phyloP scores from a whole-genome alignment of 2,797 vertebrate genomes.

The Sylvia borin region DNA sequence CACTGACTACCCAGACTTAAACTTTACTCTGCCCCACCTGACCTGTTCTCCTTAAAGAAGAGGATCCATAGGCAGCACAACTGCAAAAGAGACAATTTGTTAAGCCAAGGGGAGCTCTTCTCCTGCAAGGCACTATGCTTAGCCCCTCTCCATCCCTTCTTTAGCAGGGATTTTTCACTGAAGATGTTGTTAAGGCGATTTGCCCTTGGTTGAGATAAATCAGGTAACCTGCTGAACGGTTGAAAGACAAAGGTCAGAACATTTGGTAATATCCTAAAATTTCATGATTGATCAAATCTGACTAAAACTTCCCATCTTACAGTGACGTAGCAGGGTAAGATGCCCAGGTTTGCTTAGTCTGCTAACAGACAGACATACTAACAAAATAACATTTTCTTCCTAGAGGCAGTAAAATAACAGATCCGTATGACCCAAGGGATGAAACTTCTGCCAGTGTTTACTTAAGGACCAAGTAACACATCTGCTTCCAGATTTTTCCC shows the following conservation, averaged over 20 bases:
- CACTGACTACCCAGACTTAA: background rate
- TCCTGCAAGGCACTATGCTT: background rate
- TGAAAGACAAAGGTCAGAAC: background rate
- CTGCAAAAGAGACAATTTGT: background rate
- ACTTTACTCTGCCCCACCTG: background rate
- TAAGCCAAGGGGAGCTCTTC: background rate
- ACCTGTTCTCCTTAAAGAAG: background rate
- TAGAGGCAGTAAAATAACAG: background rate
- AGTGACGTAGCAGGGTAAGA: background rate
- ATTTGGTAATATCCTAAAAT: background rate
- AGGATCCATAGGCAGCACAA: background rate
- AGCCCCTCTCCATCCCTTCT: background rate
- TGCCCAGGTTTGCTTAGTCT: background rate
- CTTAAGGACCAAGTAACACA: background rate
- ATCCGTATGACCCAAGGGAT: background rate
- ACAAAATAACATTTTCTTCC: background rate
- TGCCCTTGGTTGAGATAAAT: background rate
- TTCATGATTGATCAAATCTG: background rate
- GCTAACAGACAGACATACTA: background rate
- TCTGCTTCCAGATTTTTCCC: background rate
- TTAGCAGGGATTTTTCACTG: background rate
- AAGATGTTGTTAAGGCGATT: background rate
- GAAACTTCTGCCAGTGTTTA: background rate
- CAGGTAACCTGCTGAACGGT: background rate
- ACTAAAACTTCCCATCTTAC: background rate